Evolutionary conservation across 2,888 invertebrate species (phyloP), one percentile per base, ranked within the genome.

Genomic region (Globia sparganii): DNA sequence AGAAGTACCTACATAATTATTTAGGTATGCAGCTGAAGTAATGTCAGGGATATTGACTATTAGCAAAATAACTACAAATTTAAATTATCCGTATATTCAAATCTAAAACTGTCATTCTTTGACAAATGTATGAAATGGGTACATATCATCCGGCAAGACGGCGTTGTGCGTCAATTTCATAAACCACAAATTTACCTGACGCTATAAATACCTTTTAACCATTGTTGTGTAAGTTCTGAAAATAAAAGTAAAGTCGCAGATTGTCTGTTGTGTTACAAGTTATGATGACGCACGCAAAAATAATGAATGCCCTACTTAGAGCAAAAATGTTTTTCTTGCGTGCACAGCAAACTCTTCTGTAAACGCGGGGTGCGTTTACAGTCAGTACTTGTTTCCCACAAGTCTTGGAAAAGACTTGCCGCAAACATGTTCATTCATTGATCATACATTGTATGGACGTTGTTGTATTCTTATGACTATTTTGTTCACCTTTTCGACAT

Each of bases 251-350:
- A 34, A n/a, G 4, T 68, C 11, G 46, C 31, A 34, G n/a, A 40
- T 3, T 31, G 34, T 73, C 15, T 37, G 62, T 77, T 34, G 13
- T 69, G 61, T 62, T 15, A 37, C 25, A 77, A 21, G 18, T 56
- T 56, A 56, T 71, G 25, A 56, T 78, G 25, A 56, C 56, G 49
- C n/a, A 76, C 13, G n/a, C 4, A 25, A 31, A 8, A 46, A 62
- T 56, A 62, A 64, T 49, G 21, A 70, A 64, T 6, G 8, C 21
- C 37, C 21, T n/a, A 64, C 62, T 4, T 31, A n/a, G 0, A 64
- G 37, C 31, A 34, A 62, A 31, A 40, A 31, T 43, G 21, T 34
- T n/a, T 5, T 31, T 43, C 6, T 62, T 62, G 31, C n/a, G 31
- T 46, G 21, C 15, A 13, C 13, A 34, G 8, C 5, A n/a, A 31